phyloP scores from a whole-genome alignment of 2,113 vertebrate species.

The Ammodytes dubius region DNA sequence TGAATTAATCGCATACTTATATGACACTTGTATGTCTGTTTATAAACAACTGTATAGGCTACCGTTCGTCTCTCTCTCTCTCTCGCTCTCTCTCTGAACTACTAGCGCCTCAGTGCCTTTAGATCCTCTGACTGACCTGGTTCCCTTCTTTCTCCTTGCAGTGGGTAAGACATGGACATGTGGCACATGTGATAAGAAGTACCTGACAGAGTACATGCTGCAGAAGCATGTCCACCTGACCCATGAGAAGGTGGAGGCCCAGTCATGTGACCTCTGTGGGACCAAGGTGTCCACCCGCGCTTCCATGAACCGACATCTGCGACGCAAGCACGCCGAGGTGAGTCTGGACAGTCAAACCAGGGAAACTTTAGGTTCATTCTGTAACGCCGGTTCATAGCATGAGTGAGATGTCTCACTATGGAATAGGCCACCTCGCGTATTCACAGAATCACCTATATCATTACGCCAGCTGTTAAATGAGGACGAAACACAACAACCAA shows the following conservation, averaged over 20 bases:
- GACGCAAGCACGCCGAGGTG: conserved; percentile 97
- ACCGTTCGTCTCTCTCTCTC: too few species aligned
- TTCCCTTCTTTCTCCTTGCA: conserved; percentile 57
- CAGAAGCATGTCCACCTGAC: conserved; percentile 99
- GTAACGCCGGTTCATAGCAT: too few species aligned
- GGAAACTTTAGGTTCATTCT: too few species aligned
- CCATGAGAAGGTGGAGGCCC: conserved; percentile 97
- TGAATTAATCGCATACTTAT: too few species aligned
- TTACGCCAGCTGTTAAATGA: too few species aligned
- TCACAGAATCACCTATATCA: too few species aligned
- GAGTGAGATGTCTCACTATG: too few species aligned
- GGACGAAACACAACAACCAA: too few species aligned
- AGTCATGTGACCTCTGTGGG: conserved; percentile 96
- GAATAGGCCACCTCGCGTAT: too few species aligned
- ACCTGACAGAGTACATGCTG: conserved; percentile 99
- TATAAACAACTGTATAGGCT: too few species aligned
- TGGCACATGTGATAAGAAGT: conserved; percentile 95
- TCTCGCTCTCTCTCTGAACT: too few species aligned
- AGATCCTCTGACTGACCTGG: background rate
- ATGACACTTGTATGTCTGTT: too few species aligned
- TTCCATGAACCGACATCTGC: conserved; percentile 97
- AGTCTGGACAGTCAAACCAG: conserved; percentile 37
- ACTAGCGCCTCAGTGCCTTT: background rate
- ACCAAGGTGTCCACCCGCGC: conserved; percentile 98
- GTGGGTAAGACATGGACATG: conserved; percentile 98